Evolutionary conservation across 2,113 vertebrate species (phyloP), one percentile per base, ranked within the genome.

Genomic region (Ammospiza caudacuta): DNA sequence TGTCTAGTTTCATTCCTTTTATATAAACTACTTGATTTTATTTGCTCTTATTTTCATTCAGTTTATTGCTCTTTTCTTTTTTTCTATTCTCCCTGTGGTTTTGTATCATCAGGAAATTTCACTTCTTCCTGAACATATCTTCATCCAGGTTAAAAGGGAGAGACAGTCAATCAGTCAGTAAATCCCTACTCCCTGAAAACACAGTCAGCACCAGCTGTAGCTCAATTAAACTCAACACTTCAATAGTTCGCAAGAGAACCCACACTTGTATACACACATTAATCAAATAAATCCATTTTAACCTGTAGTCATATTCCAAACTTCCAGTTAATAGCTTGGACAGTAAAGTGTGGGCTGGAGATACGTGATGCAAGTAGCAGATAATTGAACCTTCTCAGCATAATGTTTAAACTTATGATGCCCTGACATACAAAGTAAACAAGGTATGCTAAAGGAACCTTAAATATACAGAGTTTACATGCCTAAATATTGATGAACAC

Each of bases 141-240:
- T 90, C 69, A 73, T 92, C 84, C 91, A 95, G 89, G 95, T 95
- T 96, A 94, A 96, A 95, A 95, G 68, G 90, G 84, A 96, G 64
- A 96, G 76, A 95, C 69, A 96, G 94, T 90, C 95, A 93, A 95
- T 97, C 97, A 96, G 92, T 96, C 92, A 96, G 91, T 68, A 96
- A 96, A 96, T 97, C 93, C 94, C 96, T 84, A 1, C 82, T 95
- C 94, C 89, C 92, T 80, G 74, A 81, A 92, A 92, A 93, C 91
- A 93, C 62, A 82, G 93, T 91, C 72, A 79, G 89, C 76, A 89
- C 96, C 95, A 97, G 96, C 94, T 96, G 96, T 85, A 97, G 91
- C 93, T 97, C 96, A 93, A 89, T 97, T 97, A 94, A 93, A 92
- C 49, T 94, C 92, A 91, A 96, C 89, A 87, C 85, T 95, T 87